Evolutionary conservation across 2,797 vertebrate species (phyloP).

Genomic region (Todus mexicanus): DNA sequence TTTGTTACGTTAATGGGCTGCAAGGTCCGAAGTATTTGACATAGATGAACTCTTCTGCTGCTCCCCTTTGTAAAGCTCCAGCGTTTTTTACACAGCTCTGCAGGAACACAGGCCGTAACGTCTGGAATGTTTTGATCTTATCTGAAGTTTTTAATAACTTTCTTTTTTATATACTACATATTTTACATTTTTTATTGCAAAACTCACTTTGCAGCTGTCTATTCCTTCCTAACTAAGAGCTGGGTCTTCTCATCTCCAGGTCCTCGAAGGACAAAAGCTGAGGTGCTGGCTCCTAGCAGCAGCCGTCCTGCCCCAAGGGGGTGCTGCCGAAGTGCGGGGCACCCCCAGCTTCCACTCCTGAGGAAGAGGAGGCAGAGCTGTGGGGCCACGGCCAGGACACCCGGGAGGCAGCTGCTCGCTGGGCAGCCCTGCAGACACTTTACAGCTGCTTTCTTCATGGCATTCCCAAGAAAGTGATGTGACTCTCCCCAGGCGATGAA

Average conservation of each 20-base stretch:
- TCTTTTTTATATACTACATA: conserved; percentile 46
- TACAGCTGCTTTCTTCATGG: conserved; percentile 46
- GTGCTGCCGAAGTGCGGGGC: not conserved
- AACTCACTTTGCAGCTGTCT: conserved; percentile 47
- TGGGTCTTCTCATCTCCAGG: not conserved
- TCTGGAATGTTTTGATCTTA: conserved; percentile 63
- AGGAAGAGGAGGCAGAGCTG: conserved; percentile 11
- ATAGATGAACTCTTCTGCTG: conserved; percentile 29
- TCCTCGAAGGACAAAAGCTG: not conserved
- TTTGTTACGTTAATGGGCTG: conserved; percentile 15
- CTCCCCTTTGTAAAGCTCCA: conserved; percentile 18
- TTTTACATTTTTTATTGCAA: conserved; percentile 58
- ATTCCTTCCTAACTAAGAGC: not conserved
- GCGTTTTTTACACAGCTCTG: conserved; percentile 44
- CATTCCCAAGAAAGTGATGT: conserved; percentile 58
- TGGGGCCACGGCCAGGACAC: not conserved
- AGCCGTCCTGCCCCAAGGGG: not conserved
- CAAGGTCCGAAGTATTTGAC: conserved; percentile 44
- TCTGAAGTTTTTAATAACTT: conserved; percentile 60
- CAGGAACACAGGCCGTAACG: conserved; percentile 17
- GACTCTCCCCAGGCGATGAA: conserved; percentile 41
- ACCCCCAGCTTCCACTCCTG: not conserved
- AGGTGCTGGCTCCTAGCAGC: not conserved
- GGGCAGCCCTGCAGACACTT: conserved; percentile 43
- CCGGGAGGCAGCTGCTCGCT: not conserved